Evolutionary conservation across 1,140 invertebrate genomes (phyloP), one percentile per base, ranked within the genome.

Genomic region (Megathymus violae): DNA sequence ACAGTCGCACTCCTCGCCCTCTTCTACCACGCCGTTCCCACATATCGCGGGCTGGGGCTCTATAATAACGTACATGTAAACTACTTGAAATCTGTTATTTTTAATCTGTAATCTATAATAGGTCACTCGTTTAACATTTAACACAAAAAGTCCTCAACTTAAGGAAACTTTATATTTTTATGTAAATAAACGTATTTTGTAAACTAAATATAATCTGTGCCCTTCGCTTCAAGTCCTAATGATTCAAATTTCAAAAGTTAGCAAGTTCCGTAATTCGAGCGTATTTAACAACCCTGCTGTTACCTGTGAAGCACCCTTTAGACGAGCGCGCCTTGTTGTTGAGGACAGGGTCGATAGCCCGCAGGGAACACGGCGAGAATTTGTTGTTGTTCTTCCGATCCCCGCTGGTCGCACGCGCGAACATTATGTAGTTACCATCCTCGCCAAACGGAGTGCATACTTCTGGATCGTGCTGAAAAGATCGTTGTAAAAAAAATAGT

Each of bases 341-440:
- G 38, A 99, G 92, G 15, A 99, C 97, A 0, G 96, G 96, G 88
- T 98, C 98, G 75, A 99, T 99, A 76, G 97, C 97, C 78, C 96
- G 96, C 27, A 99, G 91, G 50, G 97, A 99, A 82, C 95, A 99
- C 0, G 96, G 95, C 15, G 97, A 98, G 88, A 99, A 98, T 80
- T 96, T 96, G 88, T 98, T 97, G 91, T 99, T 99, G 91, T 99
- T 99, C 80, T 95, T 95, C 82, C 98, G 97, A 91, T 98, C 97
- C 14, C 98, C 98, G 68, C 97, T 98, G 31, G 98, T 99, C 22
- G 98, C 98, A 64, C 97, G 94, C 1, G 97, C 96, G 87, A 98
- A 99, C 98, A 99, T 99, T 78, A 99, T 99, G 90, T 97, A 99
- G 92, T 99, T 99, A 13, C 98, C 98, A 92, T 98, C 96, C 81